A percentile compares a stretch with the other conserved stretches of the same genome.
Conservation (phyloP, 2,888 invertebrate species). For the Molorchus minor region DNA sequence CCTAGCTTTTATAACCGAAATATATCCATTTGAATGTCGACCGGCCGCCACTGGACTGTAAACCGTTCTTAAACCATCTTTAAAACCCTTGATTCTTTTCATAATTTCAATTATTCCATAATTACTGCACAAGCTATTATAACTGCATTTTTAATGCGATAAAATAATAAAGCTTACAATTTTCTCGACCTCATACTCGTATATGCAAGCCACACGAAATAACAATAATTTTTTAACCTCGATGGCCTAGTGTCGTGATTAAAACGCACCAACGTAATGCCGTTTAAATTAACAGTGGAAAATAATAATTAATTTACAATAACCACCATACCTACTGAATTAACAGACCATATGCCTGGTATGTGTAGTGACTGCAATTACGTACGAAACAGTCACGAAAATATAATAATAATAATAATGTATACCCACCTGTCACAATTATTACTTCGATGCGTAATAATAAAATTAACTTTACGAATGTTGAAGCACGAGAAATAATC, state of each 20-base stretch:
- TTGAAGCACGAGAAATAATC: too few species aligned
- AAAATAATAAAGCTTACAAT: not conserved
- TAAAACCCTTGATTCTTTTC: too few species aligned
- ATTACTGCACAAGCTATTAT: not conserved
- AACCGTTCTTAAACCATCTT: too few species aligned
- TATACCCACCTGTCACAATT: constrained; percentile 11
- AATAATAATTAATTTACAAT: constrained; percentile 31
- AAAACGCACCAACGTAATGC: constrained; percentile 16
- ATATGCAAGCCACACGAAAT: constrained; percentile 1
- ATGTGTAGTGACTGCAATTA: constrained; percentile 2
- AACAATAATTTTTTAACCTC: constrained; percentile 9
- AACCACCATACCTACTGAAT: constrained; percentile 19
- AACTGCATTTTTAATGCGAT: too few species aligned
- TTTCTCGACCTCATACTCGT: not conserved
- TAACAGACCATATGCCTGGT: constrained; percentile 19
- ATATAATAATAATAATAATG: constrained; percentile 10
- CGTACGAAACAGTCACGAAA: constrained; percentile 9
- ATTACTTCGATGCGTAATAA: not conserved
- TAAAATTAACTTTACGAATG: not conserved
- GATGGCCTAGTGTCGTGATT: constrained; percentile 14
- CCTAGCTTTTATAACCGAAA: too few species aligned
- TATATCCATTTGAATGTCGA: too few species aligned
- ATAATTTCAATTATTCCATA: too few species aligned
- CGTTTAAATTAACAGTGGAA: constrained; percentile 14
- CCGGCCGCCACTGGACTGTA: too few species aligned